Evolutionary conservation across 2,797 vertebrate genomes (phyloP), one percentile per base, ranked within the genome.

Genomic region (Myotis vivesi): DNA sequence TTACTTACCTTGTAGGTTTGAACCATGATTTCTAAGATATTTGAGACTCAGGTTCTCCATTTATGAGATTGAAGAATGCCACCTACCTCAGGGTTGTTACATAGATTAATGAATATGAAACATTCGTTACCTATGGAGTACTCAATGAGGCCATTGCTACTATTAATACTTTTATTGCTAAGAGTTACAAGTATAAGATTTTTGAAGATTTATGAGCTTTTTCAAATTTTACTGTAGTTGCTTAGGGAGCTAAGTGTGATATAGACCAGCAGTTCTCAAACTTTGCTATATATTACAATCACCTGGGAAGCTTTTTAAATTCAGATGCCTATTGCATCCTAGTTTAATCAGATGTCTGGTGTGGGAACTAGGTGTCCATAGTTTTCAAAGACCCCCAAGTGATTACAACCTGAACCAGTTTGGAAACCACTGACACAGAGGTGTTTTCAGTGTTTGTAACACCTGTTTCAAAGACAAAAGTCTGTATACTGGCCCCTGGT

Each of bases 41-140:
- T 68, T 89, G 75, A 91, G 46, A 57, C 36, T 22, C 6, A 38
- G 44, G 57, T 51, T 77, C 28, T 13, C 28, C 62, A 82, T 25
- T 82, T 79, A 51, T 79, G 73, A 91, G 73, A 69, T 0, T 55
- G 7, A 91, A 73, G 33, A 76, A 80, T 71, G 75, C n/a, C 84
- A 59, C n/a, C 68, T 85, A n/a, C 12, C 2, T 77, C 55, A 44
- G 51, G 3, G 41, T 66, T 92, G 30, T 88, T 79, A 71, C 36
- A 38, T 76, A 44, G 71, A 91, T 85, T 51, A 92, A 84, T 68
- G 16, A 41, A 36, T 53, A 16, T 79, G 59, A 94, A 96, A 81
- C 38, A 33, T 57, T 36, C 38, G 23, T 94, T 80, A 71, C 81
- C 28, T 76, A 51, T 38, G 13, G 7, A 94, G 25, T 5, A 88